Evolutionary conservation across 2,888 invertebrate species (phyloP), one percentile per base, ranked within the genome.

Genomic region (Nebria brevicollis): DNA sequence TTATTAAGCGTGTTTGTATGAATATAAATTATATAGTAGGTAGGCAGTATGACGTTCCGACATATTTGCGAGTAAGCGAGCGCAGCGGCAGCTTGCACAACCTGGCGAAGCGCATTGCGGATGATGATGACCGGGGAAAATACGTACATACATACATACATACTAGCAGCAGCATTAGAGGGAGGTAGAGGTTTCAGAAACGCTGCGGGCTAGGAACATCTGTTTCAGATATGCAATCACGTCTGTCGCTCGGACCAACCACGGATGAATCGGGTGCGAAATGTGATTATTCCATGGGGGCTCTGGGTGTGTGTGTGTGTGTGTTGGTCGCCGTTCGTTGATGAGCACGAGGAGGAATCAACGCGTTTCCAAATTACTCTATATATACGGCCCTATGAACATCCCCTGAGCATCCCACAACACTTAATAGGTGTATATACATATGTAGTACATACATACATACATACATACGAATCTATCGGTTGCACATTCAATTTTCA

Each of bases 261-360:
- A 70, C 26, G 70, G 26, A 15, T 34, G 70, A 13, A 70, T 70
- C 15, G 68, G 42, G 70, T 54, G 77, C 42, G 72, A 77, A 77
- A 77, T 77, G 77, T 77, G 77, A 77, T 77, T 77, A 77, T 77
- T 68, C 25, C 68, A 66, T 26, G 70, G 43, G 72, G 72, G 26
- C 72, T 7, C 6, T 66, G 68, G 2, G 72, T 25, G 72, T 72
- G 54, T 54, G 3, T 54, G 54, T 54, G 54, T 54, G 54, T 54
- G 54, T 54, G 54, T 7, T 13, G 54, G 54, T 54, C 54, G 54
- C 54, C 54, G 0, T 7, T 54, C 4, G 13, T 13, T 54, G 54
- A 54, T 54, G 54, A 54, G 54, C 54, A 54, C 11, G 54, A 54
- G 54, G 34, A 34, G 34, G 34, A 34, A 34, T 34, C 34, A 34